Conservation (phyloP, 1,140 invertebrate genomes). For the Neodiprion lecontei region DNA sequence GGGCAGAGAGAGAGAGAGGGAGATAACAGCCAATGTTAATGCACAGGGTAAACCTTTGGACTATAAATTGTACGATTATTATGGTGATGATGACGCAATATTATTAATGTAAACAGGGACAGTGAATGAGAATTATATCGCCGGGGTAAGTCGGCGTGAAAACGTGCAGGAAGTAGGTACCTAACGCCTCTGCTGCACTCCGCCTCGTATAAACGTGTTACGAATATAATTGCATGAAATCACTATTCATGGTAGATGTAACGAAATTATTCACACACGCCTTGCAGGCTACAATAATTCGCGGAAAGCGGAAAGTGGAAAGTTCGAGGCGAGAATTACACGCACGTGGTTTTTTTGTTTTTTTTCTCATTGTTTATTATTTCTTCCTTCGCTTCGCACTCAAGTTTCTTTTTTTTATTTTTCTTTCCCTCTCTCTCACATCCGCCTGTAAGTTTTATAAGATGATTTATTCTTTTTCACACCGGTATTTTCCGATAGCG, state of each 20-base stretch:
- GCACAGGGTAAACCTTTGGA: neutral
- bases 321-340: too few relatives aligned
- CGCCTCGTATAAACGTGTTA: neutral
- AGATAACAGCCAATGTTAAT: too few relatives aligned
- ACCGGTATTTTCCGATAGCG: too few relatives aligned
- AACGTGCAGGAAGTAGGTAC: neutral
- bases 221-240: slow-evolving; percentile 2
- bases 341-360: too few relatives aligned
- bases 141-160: neutral
- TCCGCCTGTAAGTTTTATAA: too few relatives aligned
- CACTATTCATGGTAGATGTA: neutral
- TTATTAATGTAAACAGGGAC: neutral
- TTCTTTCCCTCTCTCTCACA: too few relatives aligned
- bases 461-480: too few relatives aligned
- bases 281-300: too few relatives aligned
- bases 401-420: too few relatives aligned
- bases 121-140: slow-evolving; percentile 1
- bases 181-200: neutral
- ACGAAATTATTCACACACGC: neutral
- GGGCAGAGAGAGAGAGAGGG: neutral
- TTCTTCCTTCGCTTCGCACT: too few relatives aligned
- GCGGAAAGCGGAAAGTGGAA: too few relatives aligned
- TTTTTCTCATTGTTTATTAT: too few relatives aligned
- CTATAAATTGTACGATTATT: neutral
- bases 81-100: neutral